phyloP scores from a whole-genome alignment of 2,797 vertebrate species.

The Remorina albescens region DNA sequence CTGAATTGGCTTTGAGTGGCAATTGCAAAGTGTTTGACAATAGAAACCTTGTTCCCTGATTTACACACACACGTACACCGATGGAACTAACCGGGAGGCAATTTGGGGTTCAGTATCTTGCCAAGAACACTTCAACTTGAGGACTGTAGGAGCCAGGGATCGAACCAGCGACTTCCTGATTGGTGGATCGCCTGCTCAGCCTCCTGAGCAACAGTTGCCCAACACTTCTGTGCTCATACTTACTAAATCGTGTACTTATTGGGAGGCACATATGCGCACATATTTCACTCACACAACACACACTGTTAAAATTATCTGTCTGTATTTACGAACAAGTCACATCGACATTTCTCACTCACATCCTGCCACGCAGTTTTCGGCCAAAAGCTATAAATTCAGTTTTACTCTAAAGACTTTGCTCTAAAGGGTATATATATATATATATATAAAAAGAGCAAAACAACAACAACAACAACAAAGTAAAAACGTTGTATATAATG shows the following conservation, averaged over 20 bases:
- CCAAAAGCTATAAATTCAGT: constrained; percentile 33
- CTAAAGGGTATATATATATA: too few species aligned
- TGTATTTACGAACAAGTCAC: constrained; percentile 10
- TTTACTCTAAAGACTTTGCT: constrained; percentile 7
- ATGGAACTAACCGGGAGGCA: neutral
- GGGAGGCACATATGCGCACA: neutral
- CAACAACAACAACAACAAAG: too few species aligned
- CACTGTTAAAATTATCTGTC: constrained; percentile 1
- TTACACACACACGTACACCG: neutral
- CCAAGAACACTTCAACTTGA: neutral
- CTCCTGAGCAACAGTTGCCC: too few species aligned
- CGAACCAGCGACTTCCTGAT: too few species aligned
- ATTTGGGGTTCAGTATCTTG: too few species aligned
- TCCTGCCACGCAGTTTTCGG: neutral
- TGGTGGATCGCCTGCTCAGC: too few species aligned
- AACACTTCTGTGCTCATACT: neutral
- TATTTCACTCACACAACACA: neutral
- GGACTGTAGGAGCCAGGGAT: neutral
- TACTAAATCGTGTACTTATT: neutral
- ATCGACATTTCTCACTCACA: constrained; percentile 4
- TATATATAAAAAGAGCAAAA: constrained; percentile 31
- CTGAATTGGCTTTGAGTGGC: neutral
- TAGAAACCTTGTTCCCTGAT: too few species aligned
- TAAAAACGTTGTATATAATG: constrained; percentile 38
- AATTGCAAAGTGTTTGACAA: neutral